Conservation (phyloP, 2,797 vertebrate genomes). For the Rhodeus uyekii region DNA sequence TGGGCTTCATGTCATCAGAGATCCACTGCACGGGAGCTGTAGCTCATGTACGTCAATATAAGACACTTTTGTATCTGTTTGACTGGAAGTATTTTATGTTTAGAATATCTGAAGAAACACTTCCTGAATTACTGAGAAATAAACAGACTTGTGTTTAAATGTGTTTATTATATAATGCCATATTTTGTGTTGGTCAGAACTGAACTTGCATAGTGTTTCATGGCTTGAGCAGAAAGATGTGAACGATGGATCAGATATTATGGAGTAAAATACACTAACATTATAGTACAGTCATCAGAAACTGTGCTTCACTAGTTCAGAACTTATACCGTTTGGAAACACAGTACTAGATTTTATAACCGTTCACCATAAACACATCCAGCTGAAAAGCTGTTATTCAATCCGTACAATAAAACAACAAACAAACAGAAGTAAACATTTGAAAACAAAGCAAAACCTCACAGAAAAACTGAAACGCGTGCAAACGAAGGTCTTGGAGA, state of each 20-base stretch:
- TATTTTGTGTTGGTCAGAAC: neutral
- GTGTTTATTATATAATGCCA: neutral
- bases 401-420: too few relatives aligned
- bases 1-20: too few relatives aligned
- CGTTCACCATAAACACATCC: neutral
- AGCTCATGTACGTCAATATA: too few relatives aligned
- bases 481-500: too few relatives aligned
- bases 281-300: neutral
- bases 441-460: too few relatives aligned
- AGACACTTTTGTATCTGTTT: too few relatives aligned
- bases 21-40: too few relatives aligned
- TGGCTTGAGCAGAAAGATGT: neutral
- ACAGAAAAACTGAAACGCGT: too few relatives aligned
- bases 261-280: neutral
- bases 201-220: neutral
- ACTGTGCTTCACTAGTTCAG: neutral
- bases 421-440: too few relatives aligned
- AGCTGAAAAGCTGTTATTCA: too few relatives aligned
- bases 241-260: neutral
- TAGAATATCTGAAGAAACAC: too few relatives aligned
- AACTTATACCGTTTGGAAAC: neutral
- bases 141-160: neutral
- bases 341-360: neutral
- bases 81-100: too few relatives aligned
- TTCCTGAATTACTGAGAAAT: neutral